Base-by-base conservation (phyloP, 2,888 invertebrate species). In the Apotomis betuletana region DNA sequence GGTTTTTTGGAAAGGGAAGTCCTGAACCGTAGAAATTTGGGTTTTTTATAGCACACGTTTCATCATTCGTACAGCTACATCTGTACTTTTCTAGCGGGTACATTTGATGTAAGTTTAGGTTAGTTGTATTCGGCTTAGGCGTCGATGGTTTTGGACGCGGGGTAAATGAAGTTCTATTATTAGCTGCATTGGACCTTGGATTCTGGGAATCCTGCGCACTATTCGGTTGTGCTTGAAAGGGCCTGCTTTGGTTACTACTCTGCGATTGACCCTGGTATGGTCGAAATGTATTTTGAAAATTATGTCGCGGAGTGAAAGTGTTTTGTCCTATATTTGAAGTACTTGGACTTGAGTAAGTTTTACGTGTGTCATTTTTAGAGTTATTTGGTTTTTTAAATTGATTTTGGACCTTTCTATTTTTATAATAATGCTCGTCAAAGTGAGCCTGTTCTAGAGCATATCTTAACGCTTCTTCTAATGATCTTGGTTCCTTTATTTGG, bases 391-490 rank as follows among this genome's bases (percentile, higher is more conserved):
- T 10, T 9, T 1, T 8, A 15, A 13, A 15, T 8, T 3, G 4
- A 9, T 9, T 3, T 9, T 27, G 15, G 1, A 9, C 10, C 3
- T 62, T 52, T 1, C 51, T 2, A 51, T 62, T 51, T 52, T 62
- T 52, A 52, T 62, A 62, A n/a, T 62, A 62, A 8, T 52, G 62
- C 6, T 62, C 62, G 8, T 62, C 62, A 8, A 51, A 62, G 3
- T 52, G 36, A n/a, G 51, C 62, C n/a, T 6, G 41, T 41, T 41
- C 41, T 15, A 15, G 41, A 6, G 41, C 6, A 41, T 41, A 41
- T 41, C 6, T 13, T n/a, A 51, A 9, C 8, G 62, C 61, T 12
- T 62, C 27, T 36, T 62, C 61, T 51, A 62, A 12, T 5, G 61
- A n/a, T 12, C 5, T 12, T 0, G 61, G 61, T 10, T 62, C 61